Evolutionary conservation across 2,797 vertebrate species (phyloP), one percentile per base, ranked within the genome.

Genomic region (Apogon hyalosoma): DNA sequence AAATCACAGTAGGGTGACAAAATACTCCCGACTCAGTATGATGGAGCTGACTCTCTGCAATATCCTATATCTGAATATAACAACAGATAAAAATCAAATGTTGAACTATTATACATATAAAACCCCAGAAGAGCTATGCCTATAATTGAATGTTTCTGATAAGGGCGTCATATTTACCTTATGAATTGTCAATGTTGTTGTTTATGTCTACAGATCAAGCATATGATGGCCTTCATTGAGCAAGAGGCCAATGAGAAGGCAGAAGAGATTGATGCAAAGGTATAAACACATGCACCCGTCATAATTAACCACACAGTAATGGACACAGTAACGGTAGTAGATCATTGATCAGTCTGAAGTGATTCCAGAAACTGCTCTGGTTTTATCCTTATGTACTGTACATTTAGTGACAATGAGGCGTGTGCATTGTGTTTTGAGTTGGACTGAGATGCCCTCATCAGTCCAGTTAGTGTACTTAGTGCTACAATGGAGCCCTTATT

Each of bases 151-250:
- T 28, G 24, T 28, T 28, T 28, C 24, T 28, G 24, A 28, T 28
- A 28, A 28, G 24, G 24, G 5, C 5, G 24, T 28, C 24, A 28
- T 28, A 28, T 31, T 16, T n/a, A n/a, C 14, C 2, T 28, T 58
- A 21, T 5, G 43, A 1, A 47, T 72, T 56, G 2, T 73, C 14
- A 3, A 39, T 31, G 0, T 49, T 38, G 47, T 0, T 55, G 9
- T 46, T 13, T 61, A 11, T 46, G 63, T 67, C 11, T 77, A 67
- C 33, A 99, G 98, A 99, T 99, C 90, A 99, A 99, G 80, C 97
- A 99, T 84, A 99, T 99, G 97, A 99, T 99, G 98, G 97, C 97
- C 93, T 99, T 99, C 92, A 99, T 99, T 11, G 97, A 99, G 83
- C 97, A 99, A 90, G 98, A 99, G 90, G 97, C 97, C 89, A 99